These are phyloP conservation scores for Myrmecophaga tridactyla DNA, from an alignment of 2,113 vertebrate genomes.

Conservation along the genomic window DNA sequence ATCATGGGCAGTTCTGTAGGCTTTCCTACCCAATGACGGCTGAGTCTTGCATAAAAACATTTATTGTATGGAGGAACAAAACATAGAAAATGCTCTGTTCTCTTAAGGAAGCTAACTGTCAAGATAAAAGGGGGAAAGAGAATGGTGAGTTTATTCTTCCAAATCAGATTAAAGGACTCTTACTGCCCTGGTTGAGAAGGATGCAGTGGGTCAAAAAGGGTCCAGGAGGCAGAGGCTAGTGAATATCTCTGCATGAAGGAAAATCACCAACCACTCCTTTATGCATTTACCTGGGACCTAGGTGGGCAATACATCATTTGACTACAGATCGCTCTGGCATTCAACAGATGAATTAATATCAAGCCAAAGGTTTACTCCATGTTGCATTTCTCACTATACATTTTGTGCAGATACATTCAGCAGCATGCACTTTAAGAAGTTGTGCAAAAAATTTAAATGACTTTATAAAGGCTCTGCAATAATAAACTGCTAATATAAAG, in stretches of 20 bases:
- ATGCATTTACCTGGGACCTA: not conserved
- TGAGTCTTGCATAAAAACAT: not conserved
- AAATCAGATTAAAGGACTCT: not conserved
- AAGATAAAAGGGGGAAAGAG: not conserved
- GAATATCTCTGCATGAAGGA: not conserved
- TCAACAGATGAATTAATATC: not conserved
- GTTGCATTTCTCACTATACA: not conserved
- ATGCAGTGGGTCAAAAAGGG: not conserved
- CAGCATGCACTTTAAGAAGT: not conserved
- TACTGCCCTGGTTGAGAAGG: not conserved
- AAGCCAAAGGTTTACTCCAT: not conserved
- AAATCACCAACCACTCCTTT: not conserved
- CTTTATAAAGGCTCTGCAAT: not conserved
- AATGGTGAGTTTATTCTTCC: not conserved
- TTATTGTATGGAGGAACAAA: not conserved
- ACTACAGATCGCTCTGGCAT: not conserved
- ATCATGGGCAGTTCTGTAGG: not conserved
- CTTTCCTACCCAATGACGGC: accelerated
- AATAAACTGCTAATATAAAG: not conserved
- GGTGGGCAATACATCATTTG: not conserved
- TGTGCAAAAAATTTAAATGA: not conserved
- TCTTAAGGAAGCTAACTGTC: not conserved
- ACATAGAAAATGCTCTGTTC: not conserved
- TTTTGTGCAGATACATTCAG: not conserved
- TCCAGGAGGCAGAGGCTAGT: not conserved